Conservation (phyloP, 2,797 vertebrate species). For the Hydrophis major region DNA sequence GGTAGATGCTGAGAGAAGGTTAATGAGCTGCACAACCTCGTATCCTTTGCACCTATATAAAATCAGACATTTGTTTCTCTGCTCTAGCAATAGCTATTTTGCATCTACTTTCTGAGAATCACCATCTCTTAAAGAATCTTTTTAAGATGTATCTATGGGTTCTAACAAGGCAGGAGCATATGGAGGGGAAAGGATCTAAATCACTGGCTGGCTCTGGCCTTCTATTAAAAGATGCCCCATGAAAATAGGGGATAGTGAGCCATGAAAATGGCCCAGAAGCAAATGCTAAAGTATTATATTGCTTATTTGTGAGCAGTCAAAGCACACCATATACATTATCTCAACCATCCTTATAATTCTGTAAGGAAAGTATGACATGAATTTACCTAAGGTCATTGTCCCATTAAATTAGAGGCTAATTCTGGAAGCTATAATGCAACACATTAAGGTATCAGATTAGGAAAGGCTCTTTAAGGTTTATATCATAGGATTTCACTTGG, state of each 20-base stretch:
- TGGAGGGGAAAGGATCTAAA: neutral
- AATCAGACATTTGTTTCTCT: neutral
- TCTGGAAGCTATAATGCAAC: neutral
- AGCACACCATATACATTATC: constrained; percentile 4
- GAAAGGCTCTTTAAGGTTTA: neutral
- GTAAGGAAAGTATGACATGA: neutral
- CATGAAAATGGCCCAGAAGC: neutral
- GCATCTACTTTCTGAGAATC: neutral
- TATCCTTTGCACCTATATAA: neutral
- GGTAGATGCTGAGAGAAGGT: neutral
- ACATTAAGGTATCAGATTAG: neutral
- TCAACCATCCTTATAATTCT: neutral
- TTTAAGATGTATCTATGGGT: neutral
- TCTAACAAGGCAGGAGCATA: neutral
- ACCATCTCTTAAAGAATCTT: neutral
- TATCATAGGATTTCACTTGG: neutral
- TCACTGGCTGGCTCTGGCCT: neutral
- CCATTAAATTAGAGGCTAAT: neutral
- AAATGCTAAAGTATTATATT: neutral
- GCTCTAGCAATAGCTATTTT: neutral
- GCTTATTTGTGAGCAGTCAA: neutral
- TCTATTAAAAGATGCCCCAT: neutral
- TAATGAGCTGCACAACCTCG: neutral
- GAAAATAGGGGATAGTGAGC: neutral
- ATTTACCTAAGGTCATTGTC: neutral